phyloP scores from a whole-genome alignment of 2,888 invertebrate genomes.

The Tipula vernalis region DNA sequence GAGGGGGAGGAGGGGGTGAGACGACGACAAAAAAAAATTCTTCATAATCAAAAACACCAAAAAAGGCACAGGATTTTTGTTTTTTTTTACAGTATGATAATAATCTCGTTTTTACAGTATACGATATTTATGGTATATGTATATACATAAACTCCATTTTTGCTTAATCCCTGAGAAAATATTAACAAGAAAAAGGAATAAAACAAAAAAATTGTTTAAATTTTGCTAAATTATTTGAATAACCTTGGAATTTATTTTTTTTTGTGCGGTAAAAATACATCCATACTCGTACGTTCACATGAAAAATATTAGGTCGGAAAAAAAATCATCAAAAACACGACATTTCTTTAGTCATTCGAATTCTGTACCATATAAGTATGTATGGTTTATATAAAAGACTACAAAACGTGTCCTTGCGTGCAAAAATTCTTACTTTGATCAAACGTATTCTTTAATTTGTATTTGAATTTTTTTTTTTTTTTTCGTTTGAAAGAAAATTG shows the following conservation, averaged over 20 bases:
- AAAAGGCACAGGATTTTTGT: neutral
- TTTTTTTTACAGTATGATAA: neutral
- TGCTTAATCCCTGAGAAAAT: neutral
- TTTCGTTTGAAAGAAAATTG: neutral
- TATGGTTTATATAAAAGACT: neutral
- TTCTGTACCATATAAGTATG: neutral
- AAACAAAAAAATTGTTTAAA: neutral
- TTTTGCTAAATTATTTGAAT: neutral
- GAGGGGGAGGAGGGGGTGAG: too few species aligned
- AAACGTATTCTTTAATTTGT: neutral
- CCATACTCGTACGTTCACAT: neutral
- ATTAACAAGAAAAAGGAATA: neutral
- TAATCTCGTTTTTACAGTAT: neutral
- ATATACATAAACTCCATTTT: neutral
- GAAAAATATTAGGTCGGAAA: neutral
- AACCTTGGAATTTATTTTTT: neutral
- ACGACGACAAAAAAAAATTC: neutral
- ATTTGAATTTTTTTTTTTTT: neutral
- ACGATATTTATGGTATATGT: neutral
- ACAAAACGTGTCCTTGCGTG: neutral
- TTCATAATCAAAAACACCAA: neutral
- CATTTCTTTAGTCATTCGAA: neutral
- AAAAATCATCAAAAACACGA: neutral
- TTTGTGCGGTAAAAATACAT: neutral
- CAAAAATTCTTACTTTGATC: neutral